Evolutionary conservation across 2,797 vertebrate genomes (phyloP).

Genomic region (Pitangus sulphuratus): DNA sequence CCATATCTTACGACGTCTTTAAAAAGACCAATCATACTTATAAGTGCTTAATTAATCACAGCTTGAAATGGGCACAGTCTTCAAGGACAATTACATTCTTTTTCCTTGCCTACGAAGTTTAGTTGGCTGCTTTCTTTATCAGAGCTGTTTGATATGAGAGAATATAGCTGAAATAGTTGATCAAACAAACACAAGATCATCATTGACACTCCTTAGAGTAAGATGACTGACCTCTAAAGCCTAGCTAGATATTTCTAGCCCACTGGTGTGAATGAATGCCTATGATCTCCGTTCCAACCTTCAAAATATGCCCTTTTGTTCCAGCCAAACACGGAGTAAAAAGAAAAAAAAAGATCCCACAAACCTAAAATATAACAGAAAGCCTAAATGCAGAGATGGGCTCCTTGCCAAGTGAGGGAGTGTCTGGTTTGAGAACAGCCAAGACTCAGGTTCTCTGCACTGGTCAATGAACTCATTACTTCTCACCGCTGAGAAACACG

Average conservation of each 20-base stretch:
- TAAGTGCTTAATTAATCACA: slow-evolving; percentile 66
- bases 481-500: not conserved
- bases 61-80: not conserved
- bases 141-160: not conserved
- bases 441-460: not conserved
- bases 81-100: slow-evolving; percentile 18
- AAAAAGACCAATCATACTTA: slow-evolving; percentile 46
- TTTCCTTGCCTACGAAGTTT: not conserved
- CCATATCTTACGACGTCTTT: slow-evolving; percentile 47
- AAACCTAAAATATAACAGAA: not conserved
- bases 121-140: not conserved
- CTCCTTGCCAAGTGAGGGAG: not conserved
- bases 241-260: not conserved
- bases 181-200: not conserved
- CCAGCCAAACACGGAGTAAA: not conserved
- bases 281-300: not conserved
- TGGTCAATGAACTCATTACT: slow-evolving; percentile 10
- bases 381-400: not conserved
- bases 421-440: not conserved
- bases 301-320: not conserved
- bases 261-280: not conserved
- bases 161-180: not conserved
- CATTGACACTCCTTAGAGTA: not conserved
- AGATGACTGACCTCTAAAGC: not conserved
- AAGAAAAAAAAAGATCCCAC: not conserved